Base-by-base conservation (phyloP, 2,797 vertebrate genomes). In the Microtus californicus region DNA sequence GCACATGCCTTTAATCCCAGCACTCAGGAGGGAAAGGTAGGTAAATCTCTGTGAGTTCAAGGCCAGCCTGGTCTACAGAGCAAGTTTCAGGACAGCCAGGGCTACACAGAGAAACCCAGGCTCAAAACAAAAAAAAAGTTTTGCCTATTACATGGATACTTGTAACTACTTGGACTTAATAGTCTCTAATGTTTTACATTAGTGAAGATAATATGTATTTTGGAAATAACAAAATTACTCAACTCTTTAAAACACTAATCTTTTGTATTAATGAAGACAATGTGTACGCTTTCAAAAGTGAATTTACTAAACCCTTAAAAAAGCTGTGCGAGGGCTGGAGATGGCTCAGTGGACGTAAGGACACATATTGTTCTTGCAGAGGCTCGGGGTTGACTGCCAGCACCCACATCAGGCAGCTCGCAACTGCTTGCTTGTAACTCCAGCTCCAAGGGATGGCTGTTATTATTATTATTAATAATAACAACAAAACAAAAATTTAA, bases 191-290 rank as follows among this genome's bases (percentile, higher is more conserved):
- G 54, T 82, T 96, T 95, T 94, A 71, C 1, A 71, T 59, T 29
- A 69, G 69, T 59, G 37, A 78, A 79, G 43, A 67, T 48, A 78
- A 27, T 88, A 15, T 73, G 31, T 54, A 40, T 87, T 29, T 85
- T 90, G 34, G 90, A 73, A 96, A 76, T 92, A 96, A 65, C 34
- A 81, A 71, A 91, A 67, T 96, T 87, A 61, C 77, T 92, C 86
- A 89, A 85, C 21, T 91, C 89, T 80, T 89, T 34, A 88, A 91
- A 96, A 89, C 43, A 90, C 54, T 37, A 8, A 85, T 51, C 21
- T 48, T 51, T 87, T 56, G 15, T 73, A 9, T 73, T 81, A 77
- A 48, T 51, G 40, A 95, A 73, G 48, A 63, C 31, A 82, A 21
- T 88, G 2, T 74, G 31, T 90, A 23, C 23, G 69, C 79, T 90